Evolutionary conservation across 2,888 invertebrate species (phyloP), one percentile per base, ranked within the genome.

Genomic region (Eupelmus urozonus): DNA sequence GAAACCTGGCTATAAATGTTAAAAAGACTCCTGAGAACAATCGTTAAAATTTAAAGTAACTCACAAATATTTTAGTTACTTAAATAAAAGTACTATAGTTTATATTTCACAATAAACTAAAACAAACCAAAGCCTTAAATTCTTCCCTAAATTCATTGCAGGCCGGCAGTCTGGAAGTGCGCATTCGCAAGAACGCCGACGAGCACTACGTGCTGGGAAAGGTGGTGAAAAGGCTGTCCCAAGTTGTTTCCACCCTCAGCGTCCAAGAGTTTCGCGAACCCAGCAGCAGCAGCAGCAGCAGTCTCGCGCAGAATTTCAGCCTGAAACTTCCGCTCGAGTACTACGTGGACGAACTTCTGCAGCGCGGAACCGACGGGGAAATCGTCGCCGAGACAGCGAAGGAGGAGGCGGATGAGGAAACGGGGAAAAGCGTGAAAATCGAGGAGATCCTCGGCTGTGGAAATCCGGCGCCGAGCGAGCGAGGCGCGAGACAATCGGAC

Each of bases 131-230:
- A n/a, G n/a, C n/a, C n/a, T n/a, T n/a, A n/a, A n/a, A n/a, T n/a
- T n/a, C n/a, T n/a, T n/a, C 45, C 4, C 9, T 34, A 60, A 11
- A 53, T 49, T 78, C 53, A 40, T 82, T 85, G 3, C 83, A 92
- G 92, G 91, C 91, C 80, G 92, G 92, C 27, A 91, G 91, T 2
- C 90, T 93, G 0, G 92, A 93, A 83, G 93, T 93, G 1, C 87
- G 93, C 25, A 91, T 93, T 3, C 87, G 93, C 42, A 86, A 92
- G 42, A 93, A 93, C 85, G 93, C 93, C 3, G 91, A 93, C 85
- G 93, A 93, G 84, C 92, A 93, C 86, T 85, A 92, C 82, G 93
- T 93, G 5, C 87, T 93, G 65, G 91, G 92, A 5, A 92, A 91
- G 82, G 92, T 93, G 18, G 91, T 91, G 82, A 91, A 91, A 82